Evolutionary conservation across 2,888 invertebrate species (phyloP), one percentile per base, ranked within the genome.

Genomic region (Antheraea yamamai): DNA sequence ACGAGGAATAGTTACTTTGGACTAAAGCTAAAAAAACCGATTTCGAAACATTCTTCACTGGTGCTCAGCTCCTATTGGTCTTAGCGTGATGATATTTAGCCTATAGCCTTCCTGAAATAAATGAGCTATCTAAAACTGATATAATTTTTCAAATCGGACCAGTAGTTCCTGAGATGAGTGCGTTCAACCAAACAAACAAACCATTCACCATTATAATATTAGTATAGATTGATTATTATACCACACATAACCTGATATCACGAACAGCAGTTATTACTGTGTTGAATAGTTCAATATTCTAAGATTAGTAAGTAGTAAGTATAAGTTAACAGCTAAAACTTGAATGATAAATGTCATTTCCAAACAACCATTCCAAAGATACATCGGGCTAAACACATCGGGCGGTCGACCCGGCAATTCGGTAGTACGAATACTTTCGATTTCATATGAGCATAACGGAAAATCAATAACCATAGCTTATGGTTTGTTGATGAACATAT

Each of bases 381-480:
- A 14, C 70, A 39, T 39, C n/a, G 20, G 39, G 10, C 10, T 20
- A 20, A 39, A 8, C 70, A n/a, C 35, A n/a, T n/a, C n/a, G 70
- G 35, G 20, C 70, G n/a, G 39, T 39, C 58, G 74, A 52, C 64
- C 26, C 39, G 72, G 58, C 61, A 72, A 72, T 73, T 58, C 70
- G 73, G 73, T 73, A 30, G 52, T 61, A 73, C 26, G 30, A 61
- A 70, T n/a, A 73, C 71, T 75, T 72, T 75, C 74, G 74, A 26
- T 75, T 75, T 75, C 61, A 71, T 23, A 71, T 71, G 26, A 23
- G 64, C 66, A 73, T 74, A 72, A 66, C 74, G 72, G 74, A 55
- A 68, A 39, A 52, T 30, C 16, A 66, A 30, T 66, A 66, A 66
- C 64, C 26, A 30, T 23, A 66, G 26, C 64, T 66, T 23, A 12